Evolutionary conservation across 2,888 invertebrate genomes (phyloP).

Genomic region (Trissolcus brochymenae): DNA sequence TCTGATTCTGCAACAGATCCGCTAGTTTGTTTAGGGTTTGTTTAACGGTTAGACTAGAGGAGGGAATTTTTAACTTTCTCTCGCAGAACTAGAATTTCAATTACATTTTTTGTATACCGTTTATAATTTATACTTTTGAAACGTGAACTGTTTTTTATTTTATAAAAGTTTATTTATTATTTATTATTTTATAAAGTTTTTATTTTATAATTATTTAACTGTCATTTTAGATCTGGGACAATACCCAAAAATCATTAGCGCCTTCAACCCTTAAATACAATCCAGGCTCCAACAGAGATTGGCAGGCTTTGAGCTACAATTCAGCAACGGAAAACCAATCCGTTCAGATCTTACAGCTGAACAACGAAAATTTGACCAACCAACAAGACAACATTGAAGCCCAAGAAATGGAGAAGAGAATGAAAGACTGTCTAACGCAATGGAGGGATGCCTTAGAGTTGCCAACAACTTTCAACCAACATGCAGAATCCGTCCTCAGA

Average conservation of each 20-base stretch:
- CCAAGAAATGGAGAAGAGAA: slow-evolving; percentile 65
- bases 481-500: slow-evolving; percentile 68
- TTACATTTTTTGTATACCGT: no score
- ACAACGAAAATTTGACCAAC: slow-evolving; percentile 58
- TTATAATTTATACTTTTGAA: no score
- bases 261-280: slow-evolving; percentile 69
- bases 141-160: not conserved
- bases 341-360: slow-evolving; percentile 66
- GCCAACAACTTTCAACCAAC: slow-evolving; percentile 71
- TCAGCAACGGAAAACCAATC: slow-evolving; percentile 58
- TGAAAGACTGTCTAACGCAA: slow-evolving; percentile 67
- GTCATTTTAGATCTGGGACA: slow-evolving; percentile 70
- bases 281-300: slow-evolving; percentile 67
- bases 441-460: slow-evolving; percentile 68
- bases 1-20: no score
- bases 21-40: no score
- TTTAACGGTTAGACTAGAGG: no score
- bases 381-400: slow-evolving; percentile 59
- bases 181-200: not conserved
- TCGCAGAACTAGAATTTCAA: no score
- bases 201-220: not conserved
- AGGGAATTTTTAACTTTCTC: no score
- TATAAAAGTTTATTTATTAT: not conserved
- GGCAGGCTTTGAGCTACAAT: slow-evolving; percentile 65
- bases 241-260: slow-evolving; percentile 67